Conservation (phyloP, 2,113 vertebrate genomes). For the Nycticryphes semicollaris region DNA sequence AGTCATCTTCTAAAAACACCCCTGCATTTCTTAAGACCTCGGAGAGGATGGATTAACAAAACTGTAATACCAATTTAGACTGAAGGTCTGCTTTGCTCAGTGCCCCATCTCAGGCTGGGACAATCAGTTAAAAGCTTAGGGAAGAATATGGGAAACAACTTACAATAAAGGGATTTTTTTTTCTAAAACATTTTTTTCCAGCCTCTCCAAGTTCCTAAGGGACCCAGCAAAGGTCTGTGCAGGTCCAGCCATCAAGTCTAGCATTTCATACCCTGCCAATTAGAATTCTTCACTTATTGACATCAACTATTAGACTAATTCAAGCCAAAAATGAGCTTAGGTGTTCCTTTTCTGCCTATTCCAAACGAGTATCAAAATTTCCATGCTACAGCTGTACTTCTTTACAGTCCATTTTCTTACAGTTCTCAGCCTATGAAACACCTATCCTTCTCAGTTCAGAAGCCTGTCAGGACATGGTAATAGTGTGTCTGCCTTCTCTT, state of each 20-base stretch:
- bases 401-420: background rate
- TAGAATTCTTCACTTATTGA: background rate
- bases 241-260: background rate
- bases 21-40: background rate
- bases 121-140: background rate
- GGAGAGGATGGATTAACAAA: background rate
- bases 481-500: background rate
- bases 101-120: background rate
- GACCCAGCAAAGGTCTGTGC: background rate
- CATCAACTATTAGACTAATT: background rate
- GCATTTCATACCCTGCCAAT: background rate
- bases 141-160: background rate
- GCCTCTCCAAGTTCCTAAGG: background rate
- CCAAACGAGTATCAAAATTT: background rate
- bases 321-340: background rate
- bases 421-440: background rate
- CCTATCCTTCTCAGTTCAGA: background rate
- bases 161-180: background rate
- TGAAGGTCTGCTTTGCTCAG: background rate
- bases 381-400: background rate
- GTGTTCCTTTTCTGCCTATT: background rate
- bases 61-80: background rate
- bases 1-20: background rate
- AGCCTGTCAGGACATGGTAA: background rate
- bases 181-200: background rate